Base-by-base conservation (phyloP, 1,140 invertebrate genomes). In the Anastrepha ludens region DNA sequence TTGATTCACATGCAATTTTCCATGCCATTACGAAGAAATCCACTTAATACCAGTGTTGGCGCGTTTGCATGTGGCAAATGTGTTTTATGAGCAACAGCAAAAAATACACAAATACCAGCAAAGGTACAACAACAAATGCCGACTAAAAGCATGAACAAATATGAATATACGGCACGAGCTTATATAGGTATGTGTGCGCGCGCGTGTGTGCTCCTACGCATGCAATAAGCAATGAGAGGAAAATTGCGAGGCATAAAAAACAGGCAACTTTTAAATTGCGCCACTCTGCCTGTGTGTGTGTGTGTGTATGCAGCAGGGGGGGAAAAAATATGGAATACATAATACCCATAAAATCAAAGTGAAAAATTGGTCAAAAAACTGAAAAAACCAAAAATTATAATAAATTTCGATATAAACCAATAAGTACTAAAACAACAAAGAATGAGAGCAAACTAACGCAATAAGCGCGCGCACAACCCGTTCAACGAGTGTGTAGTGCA, bases 1-100 rank as follows among this genome's bases (percentile, higher is more conserved):
- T 81, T 81, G 74, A 81, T 81, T 81, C 74, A 81, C 74, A 81
- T 81, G 74, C 74, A 81, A 81, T 81, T 81, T 81, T 81, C 74
- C 74, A 81, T 81, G 74, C 74, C 74, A 81, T 81, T 81, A 58
- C 74, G 74, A 81, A 81, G 74, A 81, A 81, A 81, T 81, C 74
- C 74, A 81, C 74, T 81, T 81, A 81, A 81, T 81, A 81, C 74
- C 74, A 81, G 74, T 81, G 74, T 55, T 81, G 47, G 47, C 74
- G 74, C 74, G 44, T 81, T 81, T 81, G 74, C 74, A 81, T 81
- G 74, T 81, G 50, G 74, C 74, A 81, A 81, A 81, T 81, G 74
- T 81, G 20, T 81, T 81, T 81, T 55, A 81, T 81, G 74, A 47
- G 74, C 74, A 81, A 8, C 13, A 78, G 65, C n/a, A 20, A 50